Percentiles rank a stretch among this genome's conserved stretches.
Conservation (phyloP, 2,888 invertebrate species). For the Chironomus tentans region DNA sequence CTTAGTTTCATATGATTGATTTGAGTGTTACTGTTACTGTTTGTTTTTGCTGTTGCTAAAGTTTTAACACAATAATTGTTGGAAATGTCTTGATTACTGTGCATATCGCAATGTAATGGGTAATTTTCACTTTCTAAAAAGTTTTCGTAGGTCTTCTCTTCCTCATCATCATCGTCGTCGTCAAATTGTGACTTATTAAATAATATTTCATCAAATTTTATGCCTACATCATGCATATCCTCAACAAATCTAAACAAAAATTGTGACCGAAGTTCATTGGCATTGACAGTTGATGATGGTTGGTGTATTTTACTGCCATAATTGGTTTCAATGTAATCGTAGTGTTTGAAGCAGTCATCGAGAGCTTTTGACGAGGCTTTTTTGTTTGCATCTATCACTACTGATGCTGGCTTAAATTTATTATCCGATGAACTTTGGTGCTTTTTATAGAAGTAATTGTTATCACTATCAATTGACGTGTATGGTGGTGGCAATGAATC, state of each 20-base stretch:
- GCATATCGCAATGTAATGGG: too few relatives aligned
- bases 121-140: neutral
- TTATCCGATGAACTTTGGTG: neutral
- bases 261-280: neutral
- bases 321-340: constrained; percentile 10
- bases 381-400: neutral
- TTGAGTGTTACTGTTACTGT: neutral
- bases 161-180: neutral
- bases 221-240: constrained; percentile 16
- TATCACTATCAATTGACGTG: neutral
- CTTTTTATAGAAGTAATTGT: constrained; percentile 21
- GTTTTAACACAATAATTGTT: neutral
- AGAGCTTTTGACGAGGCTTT: neutral
- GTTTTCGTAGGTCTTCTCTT: neutral
- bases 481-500: constrained; percentile 26
- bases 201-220: constrained; percentile 14
- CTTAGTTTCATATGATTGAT: neutral
- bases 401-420: neutral
- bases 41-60: neutral
- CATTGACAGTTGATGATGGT: neutral
- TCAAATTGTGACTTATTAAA: neutral
- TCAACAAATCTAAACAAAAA: constrained; percentile 19
- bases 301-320: neutral
- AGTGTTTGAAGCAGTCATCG: constrained; percentile 8
- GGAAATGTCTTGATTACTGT: too few relatives aligned